Evolutionary conservation across 23 tunicate genomes (phyloP), one percentile per base, ranked within the genome.

Genomic region (Ciona savignyi): DNA sequence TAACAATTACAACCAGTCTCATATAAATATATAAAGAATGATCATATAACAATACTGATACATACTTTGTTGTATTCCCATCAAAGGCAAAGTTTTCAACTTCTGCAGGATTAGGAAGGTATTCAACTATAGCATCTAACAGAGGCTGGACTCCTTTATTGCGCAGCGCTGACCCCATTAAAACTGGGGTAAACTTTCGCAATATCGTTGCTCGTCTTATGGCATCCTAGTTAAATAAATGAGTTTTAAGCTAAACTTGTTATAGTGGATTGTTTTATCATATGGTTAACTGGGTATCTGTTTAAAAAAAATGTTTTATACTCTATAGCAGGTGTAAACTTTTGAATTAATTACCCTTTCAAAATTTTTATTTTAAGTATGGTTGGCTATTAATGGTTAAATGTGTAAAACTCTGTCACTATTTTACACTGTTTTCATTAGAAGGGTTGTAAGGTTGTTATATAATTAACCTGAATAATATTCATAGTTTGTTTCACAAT

Each of bases 91-190:
- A 90, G 62, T 90, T 90, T 32, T 83, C 60, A 0, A 90, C 97
- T 79, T 90, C 89, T 9, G 83, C 64, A 1, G 97, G 97, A 71
- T 90, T 63, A 1, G 97, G 97, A 6, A 90, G 66, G 67, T 74
- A 90, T 22, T 74, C 78, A 22, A 74, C 68, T 27, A 84, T 56
- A 4, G 90, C 88, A 49, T 90, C 97, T 32, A 90, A 74, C 34
- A 90, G 71, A 51, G 86, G 80, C 24, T 90, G 97, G 33, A 90
- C 75, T 4, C 97, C 97, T 84, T 90, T 90, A 77, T 90, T 90
- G 21, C 72, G 48, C 70, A 90, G 65, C 0, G 97, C 97, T 34
- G 97, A 79, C 6, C 97, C 97, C 85, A 81, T 78, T 23, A 90
- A 51, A 1, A 90, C 86, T 51, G 97, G 97, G 23, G 90, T 79